Evolutionary conservation across 2,797 vertebrate genomes (phyloP).

Genomic region (Monodelphis domestica): DNA sequence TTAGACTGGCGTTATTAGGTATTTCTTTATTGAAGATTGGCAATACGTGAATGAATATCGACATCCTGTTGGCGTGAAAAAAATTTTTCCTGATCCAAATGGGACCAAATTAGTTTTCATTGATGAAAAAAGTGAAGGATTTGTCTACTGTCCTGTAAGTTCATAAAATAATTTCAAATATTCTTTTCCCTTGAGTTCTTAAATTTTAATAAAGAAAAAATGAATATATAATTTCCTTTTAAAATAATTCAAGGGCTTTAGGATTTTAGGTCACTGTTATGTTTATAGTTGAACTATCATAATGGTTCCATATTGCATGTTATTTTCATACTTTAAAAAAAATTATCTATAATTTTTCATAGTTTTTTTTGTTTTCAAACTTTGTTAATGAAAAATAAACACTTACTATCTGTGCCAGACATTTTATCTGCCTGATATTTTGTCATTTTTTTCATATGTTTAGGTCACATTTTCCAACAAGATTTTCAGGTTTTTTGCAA

Average conservation of each 20-base stretch:
- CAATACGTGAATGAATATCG: slow-evolving; percentile 92
- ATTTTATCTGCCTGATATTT: background rate
- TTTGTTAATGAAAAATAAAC: slow-evolving; percentile 6
- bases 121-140: slow-evolving; percentile 95
- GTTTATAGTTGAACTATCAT: background rate
- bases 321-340: slow-evolving; percentile 1
- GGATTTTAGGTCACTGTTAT: background rate
- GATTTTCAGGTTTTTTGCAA: too few species aligned
- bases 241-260: background rate
- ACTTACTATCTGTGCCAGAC: background rate
- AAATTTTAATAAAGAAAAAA: slow-evolving; percentile 30
- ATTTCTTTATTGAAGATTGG: slow-evolving; percentile 97
- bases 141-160: slow-evolving; percentile 93
- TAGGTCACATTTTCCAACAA: background rate
- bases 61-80: slow-evolving; percentile 93
- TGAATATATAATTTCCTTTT: slow-evolving; percentile 25
- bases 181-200: slow-evolving; percentile 30
- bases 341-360: background rate
- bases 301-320: slow-evolving; percentile 12
- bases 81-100: slow-evolving; percentile 93
- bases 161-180: slow-evolving; percentile 59
- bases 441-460: background rate
- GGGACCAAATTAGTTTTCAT: slow-evolving; percentile 94
- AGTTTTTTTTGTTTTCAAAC: background rate
- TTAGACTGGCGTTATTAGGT: slow-evolving; percentile 92